Base-by-base conservation (phyloP, 2,797 vertebrate genomes). In the Cuniculus paca region DNA sequence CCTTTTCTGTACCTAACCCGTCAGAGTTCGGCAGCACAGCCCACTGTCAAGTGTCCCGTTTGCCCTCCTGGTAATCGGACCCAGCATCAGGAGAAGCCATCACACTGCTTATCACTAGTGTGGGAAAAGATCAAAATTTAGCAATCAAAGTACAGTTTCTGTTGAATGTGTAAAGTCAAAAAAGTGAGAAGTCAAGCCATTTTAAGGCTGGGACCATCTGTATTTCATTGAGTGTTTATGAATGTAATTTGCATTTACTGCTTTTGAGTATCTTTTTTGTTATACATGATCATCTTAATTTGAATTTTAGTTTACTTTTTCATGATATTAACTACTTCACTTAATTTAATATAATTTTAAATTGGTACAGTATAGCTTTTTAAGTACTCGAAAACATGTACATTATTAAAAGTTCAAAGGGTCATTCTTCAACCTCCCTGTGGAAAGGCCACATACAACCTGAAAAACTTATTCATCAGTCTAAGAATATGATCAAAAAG, bases 271-370 rank as follows among this genome's bases (percentile, higher is more conserved):
- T 63, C 26, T 65, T 79, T 95, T 78, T 82, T 52, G 42, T 39
- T 58, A 26, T 34, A 65, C 39, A n/a, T 45, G 26, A 50, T 82
- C 31, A 19, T 85, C 61, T 0, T 95, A 83, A 93, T 89, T 75
- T 86, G 13, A 82, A 86, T 95, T 93, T 79, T 81, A 72, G 24
- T 52, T 74, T 95, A 42, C 77, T 82, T 94, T 88, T 56, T 36
- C 17, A 60, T 14, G 45, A 91, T 60, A 81, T 12, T 77, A 90
- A 42, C 54, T 34, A 91, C 7, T 17, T n/a, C 36, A 86, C 48
- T 45, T 96, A 78, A 70, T 58, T 68, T 75, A 83, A 74, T 68
- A 61, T 58, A 39, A 89, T 84, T 91, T 90, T n/a, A 91, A 93
- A 77, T 93, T 74, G 28, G 28, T 56, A 2, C 20, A 74, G 28